Conservation (phyloP, 92 coral and sea anemone species). For the Paragorgia papillata region DNA sequence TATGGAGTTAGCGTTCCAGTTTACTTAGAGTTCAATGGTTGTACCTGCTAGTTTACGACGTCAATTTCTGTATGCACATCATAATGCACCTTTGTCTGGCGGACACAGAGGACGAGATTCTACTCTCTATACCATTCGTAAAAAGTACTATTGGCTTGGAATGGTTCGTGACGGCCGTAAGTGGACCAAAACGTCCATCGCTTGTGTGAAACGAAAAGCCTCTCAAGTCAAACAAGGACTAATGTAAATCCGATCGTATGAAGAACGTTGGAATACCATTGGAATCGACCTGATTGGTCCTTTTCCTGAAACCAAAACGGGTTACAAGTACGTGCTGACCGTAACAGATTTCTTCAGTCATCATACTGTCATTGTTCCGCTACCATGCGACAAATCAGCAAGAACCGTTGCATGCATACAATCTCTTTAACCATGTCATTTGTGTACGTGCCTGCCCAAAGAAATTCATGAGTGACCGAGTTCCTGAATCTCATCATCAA, state of each 20-base stretch:
- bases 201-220: conserved; percentile 9
- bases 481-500: conserved; percentile 6
- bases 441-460: conserved; percentile 14
- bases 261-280: conserved; percentile 38
- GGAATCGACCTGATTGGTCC: conserved; percentile 54
- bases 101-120: conserved; percentile 16
- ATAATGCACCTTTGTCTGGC: too few relatives aligned
- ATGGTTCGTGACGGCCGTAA: conserved; percentile 25
- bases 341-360: conserved; percentile 3
- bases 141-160: conserved; percentile 15
- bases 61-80: too few relatives aligned
- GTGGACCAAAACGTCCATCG: not conserved
- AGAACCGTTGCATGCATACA: conserved; percentile 7
- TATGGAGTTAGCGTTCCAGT: too few relatives aligned
- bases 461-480: conserved; percentile 24
- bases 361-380: not conserved
- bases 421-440: conserved; percentile 19
- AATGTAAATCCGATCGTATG: conserved; percentile 29
- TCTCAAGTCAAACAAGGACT: conserved; percentile 19
- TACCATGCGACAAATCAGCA: not conserved
- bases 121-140: not conserved
- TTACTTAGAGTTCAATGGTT: too few relatives aligned
- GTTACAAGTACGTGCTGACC: conserved; percentile 11
- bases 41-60: too few relatives aligned
- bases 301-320: conserved; percentile 28